Base-by-base conservation (phyloP, 2,113 vertebrate species). In the Cacatua alba region DNA sequence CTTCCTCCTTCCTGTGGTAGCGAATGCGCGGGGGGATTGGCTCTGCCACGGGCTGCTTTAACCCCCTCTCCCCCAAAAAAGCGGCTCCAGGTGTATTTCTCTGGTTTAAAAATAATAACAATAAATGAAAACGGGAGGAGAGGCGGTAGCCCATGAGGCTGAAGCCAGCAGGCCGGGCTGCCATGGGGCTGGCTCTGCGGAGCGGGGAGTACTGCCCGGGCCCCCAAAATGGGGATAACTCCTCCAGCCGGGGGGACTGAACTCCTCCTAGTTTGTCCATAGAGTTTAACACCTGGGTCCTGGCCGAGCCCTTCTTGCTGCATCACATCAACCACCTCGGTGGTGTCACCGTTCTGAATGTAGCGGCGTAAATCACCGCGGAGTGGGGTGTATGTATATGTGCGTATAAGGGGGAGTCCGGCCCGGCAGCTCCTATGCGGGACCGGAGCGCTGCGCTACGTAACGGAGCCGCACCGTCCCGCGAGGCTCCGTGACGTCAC, bases 1-100 rank as follows among this genome's bases (percentile, higher is more conserved):
- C 94, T 95, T 94, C 83, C 85, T 91, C 62, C 88, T 94, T 86
- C 92, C 95, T 91, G 95, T 76, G 7, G 84, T 0, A 31, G 53
- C 16, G 35, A 67, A 7, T 8, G 82, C n/a, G 20, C 15, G 39
- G 53, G 75, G 82, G 60, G 11, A 44, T 13, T 9, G n/a, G 4
- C 57, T 68, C 67, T 9, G 2, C 3, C 9, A 15, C 0, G 39
- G 49, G 63, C 24, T 26, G 52, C 2, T 13, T 92, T 80, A 86
- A 74, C 59, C 48, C 70, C 11, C 46, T 74, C 46, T 43, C 37
- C 44, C 29, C 71, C 44, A 2, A 63, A 57, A 59, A 59, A 52
- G 25, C 1, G 28, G 0, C 33, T 59, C 49, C 33, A 8, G 35
- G 6, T 21, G 0, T 31, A 52, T 72, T 72, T 64, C 23, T 28